Evolutionary conservation across 2,888 invertebrate genomes (phyloP).

Genomic region (Tetragnatha montana): DNA sequence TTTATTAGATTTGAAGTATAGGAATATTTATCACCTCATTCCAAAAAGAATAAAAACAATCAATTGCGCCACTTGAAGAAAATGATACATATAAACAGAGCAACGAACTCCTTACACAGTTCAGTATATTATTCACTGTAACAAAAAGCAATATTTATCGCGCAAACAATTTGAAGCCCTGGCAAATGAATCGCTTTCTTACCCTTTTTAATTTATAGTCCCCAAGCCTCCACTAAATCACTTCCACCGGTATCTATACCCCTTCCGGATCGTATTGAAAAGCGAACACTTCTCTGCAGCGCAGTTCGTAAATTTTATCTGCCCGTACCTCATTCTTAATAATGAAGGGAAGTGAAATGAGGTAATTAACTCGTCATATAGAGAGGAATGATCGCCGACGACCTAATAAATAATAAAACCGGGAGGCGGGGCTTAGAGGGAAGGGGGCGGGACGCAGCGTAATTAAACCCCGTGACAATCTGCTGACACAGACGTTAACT

Average conservation of each 20-base stretch:
- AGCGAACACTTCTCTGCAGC: background rate
- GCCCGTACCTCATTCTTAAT: conserved; percentile 40
- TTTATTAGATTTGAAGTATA: too few species aligned
- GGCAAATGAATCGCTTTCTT: conserved; percentile 3
- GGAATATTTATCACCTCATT: too few species aligned
- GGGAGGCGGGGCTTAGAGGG: background rate
- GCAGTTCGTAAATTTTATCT: conserved; percentile 26
- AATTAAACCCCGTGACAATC: conserved; percentile 53
- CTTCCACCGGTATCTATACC: background rate
- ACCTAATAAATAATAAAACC: conserved; percentile 44
- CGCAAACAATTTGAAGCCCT: background rate
- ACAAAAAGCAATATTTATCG: background rate
- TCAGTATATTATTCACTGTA: too few species aligned
- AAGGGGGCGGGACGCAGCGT: conserved; percentile 15
- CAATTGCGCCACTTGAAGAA: too few species aligned
- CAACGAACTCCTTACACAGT: too few species aligned
- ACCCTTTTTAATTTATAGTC: background rate
- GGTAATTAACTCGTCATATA: conserved; percentile 59
- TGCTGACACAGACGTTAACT: conserved; percentile 55
- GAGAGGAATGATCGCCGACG: conserved; percentile 34
- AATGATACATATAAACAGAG: too few species aligned
- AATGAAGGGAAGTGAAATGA: conserved; percentile 53
- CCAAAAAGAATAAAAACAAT: too few species aligned
- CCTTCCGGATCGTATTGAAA: background rate
- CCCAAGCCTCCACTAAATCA: conserved; percentile 14